phyloP scores from a whole-genome alignment of 2,113 vertebrate species.

The Chauna torquata region DNA sequence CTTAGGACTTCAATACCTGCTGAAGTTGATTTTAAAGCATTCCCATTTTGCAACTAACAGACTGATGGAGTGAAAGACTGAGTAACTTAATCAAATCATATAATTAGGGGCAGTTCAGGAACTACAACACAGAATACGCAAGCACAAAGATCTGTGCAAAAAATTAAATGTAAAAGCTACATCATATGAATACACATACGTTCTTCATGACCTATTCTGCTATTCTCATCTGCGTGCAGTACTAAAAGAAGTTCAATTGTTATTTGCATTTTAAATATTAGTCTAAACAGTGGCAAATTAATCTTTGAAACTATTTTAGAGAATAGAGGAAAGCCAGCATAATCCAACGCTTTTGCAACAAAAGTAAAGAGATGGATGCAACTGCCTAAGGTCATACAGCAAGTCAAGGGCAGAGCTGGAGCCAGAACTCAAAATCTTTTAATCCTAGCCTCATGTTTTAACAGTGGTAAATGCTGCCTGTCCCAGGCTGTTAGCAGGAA shows the following conservation, averaged over 20 bases:
- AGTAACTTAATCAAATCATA: not conserved
- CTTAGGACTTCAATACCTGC: not conserved
- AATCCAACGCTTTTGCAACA: not conserved
- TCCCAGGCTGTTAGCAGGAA: constrained; percentile 24
- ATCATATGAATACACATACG: not conserved
- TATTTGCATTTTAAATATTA: not conserved
- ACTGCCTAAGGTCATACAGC: not conserved
- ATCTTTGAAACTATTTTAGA: not conserved
- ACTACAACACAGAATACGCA: not conserved
- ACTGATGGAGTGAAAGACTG: not conserved
- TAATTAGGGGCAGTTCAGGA: not conserved
- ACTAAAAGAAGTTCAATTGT: not conserved
- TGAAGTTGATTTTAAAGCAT: not conserved
- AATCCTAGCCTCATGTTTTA: not conserved
- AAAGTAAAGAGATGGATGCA: not conserved
- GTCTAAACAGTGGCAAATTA: not conserved
- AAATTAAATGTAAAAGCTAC: not conserved
- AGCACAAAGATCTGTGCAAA: not conserved
- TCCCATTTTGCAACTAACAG: not conserved
- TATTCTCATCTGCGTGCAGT: not conserved
- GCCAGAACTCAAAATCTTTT: constrained; percentile 3
- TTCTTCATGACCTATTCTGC: not conserved
- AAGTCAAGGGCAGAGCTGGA: not conserved
- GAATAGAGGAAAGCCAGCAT: not conserved
- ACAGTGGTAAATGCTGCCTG: constrained; percentile 41